A percentile compares a stretch with the other conserved stretches of the same genome.
Evolutionary conservation across 2,113 vertebrate species (phyloP).

Genomic region (Hydrochoerus hydrochaeris): DNA sequence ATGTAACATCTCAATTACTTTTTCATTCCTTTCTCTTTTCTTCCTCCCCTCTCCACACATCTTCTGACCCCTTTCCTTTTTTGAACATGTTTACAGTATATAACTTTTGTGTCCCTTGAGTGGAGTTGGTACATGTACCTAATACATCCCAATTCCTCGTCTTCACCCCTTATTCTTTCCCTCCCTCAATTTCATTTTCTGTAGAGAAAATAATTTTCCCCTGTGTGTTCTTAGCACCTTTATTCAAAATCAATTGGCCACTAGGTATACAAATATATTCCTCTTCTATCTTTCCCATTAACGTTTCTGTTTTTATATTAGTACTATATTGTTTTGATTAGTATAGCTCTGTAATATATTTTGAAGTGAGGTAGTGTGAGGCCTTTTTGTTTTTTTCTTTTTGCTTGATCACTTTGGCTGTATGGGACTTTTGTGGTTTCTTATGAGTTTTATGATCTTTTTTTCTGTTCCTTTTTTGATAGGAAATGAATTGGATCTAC

Average conservation of each 20-base stretch:
- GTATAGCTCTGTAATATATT: background rate
- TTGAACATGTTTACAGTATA: background rate
- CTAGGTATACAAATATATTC: background rate
- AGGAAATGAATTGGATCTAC: too few species aligned
- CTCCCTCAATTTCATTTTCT: background rate
- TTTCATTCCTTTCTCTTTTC: background rate
- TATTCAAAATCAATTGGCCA: background rate
- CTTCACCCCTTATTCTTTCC: background rate
- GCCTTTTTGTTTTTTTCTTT: background rate
- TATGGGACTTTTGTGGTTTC: background rate
- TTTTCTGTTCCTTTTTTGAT: background rate
- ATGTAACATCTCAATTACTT: background rate
- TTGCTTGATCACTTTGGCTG: background rate
- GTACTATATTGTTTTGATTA: background rate
- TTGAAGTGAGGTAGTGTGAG: background rate
- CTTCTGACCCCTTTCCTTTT: background rate
- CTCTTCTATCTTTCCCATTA: background rate
- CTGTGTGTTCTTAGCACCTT: background rate
- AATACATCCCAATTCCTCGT: background rate
- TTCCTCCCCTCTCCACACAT: background rate
- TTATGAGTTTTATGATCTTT: background rate
- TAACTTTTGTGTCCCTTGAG: background rate
- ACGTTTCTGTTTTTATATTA: background rate
- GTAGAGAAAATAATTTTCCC: background rate
- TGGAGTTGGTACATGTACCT: background rate